Conservation (phyloP, 1,140 invertebrate genomes). For the Sinonovacula constricta region DNA sequence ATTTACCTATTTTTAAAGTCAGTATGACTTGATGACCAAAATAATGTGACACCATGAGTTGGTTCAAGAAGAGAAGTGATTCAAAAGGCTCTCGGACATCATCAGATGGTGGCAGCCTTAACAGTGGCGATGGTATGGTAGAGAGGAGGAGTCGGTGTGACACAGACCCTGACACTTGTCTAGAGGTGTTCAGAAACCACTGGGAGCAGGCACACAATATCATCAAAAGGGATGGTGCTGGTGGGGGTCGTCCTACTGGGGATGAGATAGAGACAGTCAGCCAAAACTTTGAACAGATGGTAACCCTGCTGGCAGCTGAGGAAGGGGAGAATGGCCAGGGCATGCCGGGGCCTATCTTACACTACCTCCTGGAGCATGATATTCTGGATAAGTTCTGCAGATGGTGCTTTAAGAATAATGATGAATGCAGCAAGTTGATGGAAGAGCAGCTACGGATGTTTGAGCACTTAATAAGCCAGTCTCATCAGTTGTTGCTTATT, state of each 20-base stretch:
- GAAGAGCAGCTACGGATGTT: constrained; percentile 89
- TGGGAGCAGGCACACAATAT: constrained; percentile 95
- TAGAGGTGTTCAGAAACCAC: constrained; percentile 95
- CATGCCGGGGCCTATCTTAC: constrained; percentile 79
- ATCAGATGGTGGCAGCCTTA: constrained; percentile 34
- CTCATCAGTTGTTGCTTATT: constrained; percentile 85
- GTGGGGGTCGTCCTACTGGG: constrained; percentile 79
- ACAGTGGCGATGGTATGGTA: constrained; percentile 29
- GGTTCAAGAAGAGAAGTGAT: constrained; percentile 71
- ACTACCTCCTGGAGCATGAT: constrained; percentile 79
- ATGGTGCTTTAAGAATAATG: constrained; percentile 79
- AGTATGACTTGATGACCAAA: too few relatives aligned
- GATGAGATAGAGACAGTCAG: constrained; percentile 93
- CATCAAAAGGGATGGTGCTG: constrained; percentile 79
- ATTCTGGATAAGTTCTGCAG: constrained; percentile 80
- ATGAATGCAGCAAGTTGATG: constrained; percentile 85
- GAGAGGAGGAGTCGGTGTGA: constrained; percentile 56
- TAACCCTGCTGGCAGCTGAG: constrained; percentile 92
- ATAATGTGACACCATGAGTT: constrained; percentile 72
- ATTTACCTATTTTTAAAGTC: too few relatives aligned
- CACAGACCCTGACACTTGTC: constrained; percentile 78
- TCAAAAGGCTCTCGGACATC: constrained; percentile 19
- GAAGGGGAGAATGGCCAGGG: constrained; percentile 79
- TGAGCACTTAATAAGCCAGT: constrained; percentile 87
- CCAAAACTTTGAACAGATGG: constrained; percentile 95